Evolutionary conservation across 2,888 invertebrate species (phyloP), one percentile per base, ranked within the genome.

Genomic region (Augochlorella aurata): DNA sequence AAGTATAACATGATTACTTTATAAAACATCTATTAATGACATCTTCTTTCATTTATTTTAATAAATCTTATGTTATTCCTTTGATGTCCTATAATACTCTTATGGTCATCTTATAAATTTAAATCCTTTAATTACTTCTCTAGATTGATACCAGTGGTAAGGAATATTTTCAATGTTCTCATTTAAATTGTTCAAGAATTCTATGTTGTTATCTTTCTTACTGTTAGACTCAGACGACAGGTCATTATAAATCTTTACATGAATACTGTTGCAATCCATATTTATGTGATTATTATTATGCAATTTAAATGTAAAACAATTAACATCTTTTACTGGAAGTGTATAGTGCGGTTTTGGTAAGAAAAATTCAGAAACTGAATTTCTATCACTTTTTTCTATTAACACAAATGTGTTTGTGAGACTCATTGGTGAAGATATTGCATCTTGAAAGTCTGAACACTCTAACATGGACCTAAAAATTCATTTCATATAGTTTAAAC

Each of bases 331-430:
- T 0, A 47, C 45, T 5, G 90, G 86, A 0, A 89, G 77, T 16
- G 70, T 49, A 67, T 92, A 93, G 52, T 92, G 90, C 0, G 93
- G 93, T 76, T 93, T 93, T 1, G 91, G 93, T 54, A 93, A 54
- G 67, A 93, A 93, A 69, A 91, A 93, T 68, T 92, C 90, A 0
- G 93, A 93, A 8, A 87, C 78, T 4, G 84, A 74, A 74, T 89
- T 91, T 14, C 81, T 81, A 78, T 93, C 93, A 45, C 87, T 92
- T 76, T 93, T 93, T 68, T 91, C 90, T 29, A 94, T 76, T 58
- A 94, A 84, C 4, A 94, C 86, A 82, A 93, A 94, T 8, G 93
- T 93, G 66, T 94, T 94, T 50, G 94, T 93, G 12, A 90, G 90
- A 21, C 89, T 90, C 47, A 93, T 85, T 49, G 93, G 93, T 24